Evolutionary conservation across 2,888 invertebrate genomes (phyloP), one percentile per base, ranked within the genome.

Genomic region (Hirtodrosophila cameraria): DNA sequence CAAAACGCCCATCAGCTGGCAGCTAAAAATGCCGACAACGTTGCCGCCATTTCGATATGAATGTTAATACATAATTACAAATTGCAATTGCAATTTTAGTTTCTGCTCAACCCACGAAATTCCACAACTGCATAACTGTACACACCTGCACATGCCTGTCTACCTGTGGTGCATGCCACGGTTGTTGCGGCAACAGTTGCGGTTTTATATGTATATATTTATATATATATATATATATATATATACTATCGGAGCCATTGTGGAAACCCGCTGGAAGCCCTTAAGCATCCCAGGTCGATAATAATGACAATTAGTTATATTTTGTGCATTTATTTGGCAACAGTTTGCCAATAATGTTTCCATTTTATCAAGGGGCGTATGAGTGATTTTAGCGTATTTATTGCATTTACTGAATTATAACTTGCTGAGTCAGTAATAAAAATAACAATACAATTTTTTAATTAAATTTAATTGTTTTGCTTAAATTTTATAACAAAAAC

Each of bases 51-150:
- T 75, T 42, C 50, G 16, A 63, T 86, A 67, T 72, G 69, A 69
- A 85, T 82, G 75, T 46, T 70, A 74, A 82, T 78, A 64, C 48
- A 71, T 71, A 71, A 71, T 71, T 75, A 36, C 59, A 48, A 79
- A 74, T 80, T 68, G 74, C 59, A 63, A 61, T 70, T 70, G 71
- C 61, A 50, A 27, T 52, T 75, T 57, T 72, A 49, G 30, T 27
- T 30, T 43, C 43, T 12, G 27, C 50, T n/a, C n/a, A n/a, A n/a
- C n/a, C n/a, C n/a, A n/a, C n/a, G n/a, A n/a, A n/a, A n/a, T n/a
- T n/a, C n/a, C n/a, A n/a, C 25, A 27, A 36, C 27, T 16, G 61
- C 38, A 38, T 48, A 46, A 27, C 36, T 36, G 28, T 11, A 16
- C 18, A 2, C 5, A 15, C 28, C 15, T 31, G 48, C 31, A 52